These are phyloP conservation scores for Trachelus troglodyta DNA, from an alignment of 2,888 invertebrate genomes.

Conservation along the genomic window DNA sequence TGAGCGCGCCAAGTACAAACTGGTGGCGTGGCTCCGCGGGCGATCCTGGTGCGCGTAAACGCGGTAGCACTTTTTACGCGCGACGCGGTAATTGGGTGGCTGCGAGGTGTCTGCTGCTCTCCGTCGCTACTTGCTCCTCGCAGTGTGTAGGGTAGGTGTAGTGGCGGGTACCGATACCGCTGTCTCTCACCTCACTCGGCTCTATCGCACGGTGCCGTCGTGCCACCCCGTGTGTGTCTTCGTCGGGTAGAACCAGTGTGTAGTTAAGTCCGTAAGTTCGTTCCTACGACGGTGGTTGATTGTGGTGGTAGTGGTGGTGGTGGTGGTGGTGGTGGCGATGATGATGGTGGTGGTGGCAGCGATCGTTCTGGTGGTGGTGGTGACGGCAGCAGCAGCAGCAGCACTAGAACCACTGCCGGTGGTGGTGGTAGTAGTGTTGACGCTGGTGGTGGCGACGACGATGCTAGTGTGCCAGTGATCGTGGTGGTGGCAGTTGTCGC, in stretches of 20 bases:
- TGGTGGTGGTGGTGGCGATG: slow-evolving; percentile 29
- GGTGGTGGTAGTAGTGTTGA: slow-evolving; percentile 33
- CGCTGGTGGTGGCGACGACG: slow-evolving; percentile 28
- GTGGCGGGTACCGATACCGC: slow-evolving; percentile 13
- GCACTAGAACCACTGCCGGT: slow-evolving; percentile 25
- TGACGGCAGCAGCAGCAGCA: slow-evolving; percentile 13
- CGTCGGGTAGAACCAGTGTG: slow-evolving; percentile 16
- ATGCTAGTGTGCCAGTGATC: slow-evolving; percentile 12
- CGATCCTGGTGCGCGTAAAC: slow-evolving; percentile 3
- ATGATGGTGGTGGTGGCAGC: slow-evolving; percentile 26
- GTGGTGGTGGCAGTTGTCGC: slow-evolving; percentile 57
- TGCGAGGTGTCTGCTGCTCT: slow-evolving; percentile 2
- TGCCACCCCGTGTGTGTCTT: slow-evolving; percentile 20
- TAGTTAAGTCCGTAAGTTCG: slow-evolving; percentile 39
- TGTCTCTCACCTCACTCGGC: slow-evolving; percentile 13
- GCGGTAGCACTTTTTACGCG: slow-evolving; percentile 8
- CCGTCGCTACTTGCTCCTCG: slow-evolving; percentile 4
- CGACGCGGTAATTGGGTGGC: slow-evolving; percentile 5
- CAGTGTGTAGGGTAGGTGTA: slow-evolving; percentile 9
- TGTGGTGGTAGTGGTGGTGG: slow-evolving; percentile 35
- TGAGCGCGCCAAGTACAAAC: slow-evolving; percentile 55
- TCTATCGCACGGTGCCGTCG: slow-evolving; percentile 10
- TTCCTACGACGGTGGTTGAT: slow-evolving; percentile 46
- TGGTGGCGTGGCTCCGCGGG: slow-evolving; percentile 28
- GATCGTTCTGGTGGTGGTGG: slow-evolving; percentile 40